Base-by-base conservation (phyloP, 2,888 invertebrate species). In the Hofmannophila pseudospretella region DNA sequence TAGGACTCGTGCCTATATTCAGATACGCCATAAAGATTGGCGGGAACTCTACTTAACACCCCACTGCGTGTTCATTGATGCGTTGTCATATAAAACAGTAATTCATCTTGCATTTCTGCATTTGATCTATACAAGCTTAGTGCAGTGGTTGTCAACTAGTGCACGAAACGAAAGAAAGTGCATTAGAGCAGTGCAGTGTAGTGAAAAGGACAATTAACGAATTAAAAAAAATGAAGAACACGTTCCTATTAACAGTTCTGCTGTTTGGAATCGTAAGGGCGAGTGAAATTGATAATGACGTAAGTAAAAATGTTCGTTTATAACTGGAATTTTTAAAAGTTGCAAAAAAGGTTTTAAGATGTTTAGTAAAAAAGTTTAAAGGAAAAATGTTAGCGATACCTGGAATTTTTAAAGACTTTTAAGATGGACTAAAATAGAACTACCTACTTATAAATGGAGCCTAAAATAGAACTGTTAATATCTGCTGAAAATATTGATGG, bases 31-130 rank as follows among this genome's bases (percentile, higher is more conserved):
- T n/a, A n/a, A n/a, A n/a, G n/a, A n/a, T n/a, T n/a, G n/a, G n/a
- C n/a, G n/a, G n/a, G n/a, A n/a, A n/a, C n/a, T n/a, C 16, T 16
- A 16, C 16, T 16, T 16, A 16, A 23, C 36, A 51, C 80, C 84
- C 84, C 82, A 75, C 78, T 73, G 64, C 56, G 42, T 43, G 49
- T 44, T 41, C 69, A 67, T 48, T 61, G 53, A 67, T 51, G 65
- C 79, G 51, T 70, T 44, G 42, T 45, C 63, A 66, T 84, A 84
- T 84, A 85, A 70, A 81, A 76, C 71, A 50, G 68, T 72, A 69
- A 49, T 55, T 36, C 40, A 41, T 47, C 41, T 50, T 57, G 59
- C 64, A 59, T 54, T 54, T 58, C 55, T 71, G 77, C 81, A 81
- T 84, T 84, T 84, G 77, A 66, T 62, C 54, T 57, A 60, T 52